Base-by-base conservation (phyloP, 2,113 vertebrate species). In the Gadus macrocephalus region DNA sequence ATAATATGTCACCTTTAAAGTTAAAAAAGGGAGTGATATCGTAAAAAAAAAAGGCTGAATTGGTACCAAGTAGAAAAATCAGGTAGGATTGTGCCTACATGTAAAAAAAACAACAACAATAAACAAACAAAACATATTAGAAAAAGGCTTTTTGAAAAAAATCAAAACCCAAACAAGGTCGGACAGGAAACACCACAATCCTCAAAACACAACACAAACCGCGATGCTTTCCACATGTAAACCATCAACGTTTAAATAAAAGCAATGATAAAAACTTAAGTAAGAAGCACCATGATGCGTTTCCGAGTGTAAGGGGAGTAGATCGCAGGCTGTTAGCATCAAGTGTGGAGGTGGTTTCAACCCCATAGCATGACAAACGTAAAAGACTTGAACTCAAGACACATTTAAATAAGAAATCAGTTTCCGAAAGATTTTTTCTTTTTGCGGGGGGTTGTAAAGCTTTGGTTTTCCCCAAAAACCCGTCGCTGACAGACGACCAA, bases 41-140 rank as follows among this genome's bases (percentile, higher is more conserved):
- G 28, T 58, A 17, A 17, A 61, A 69, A 68, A 31, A 35, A 35
- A 35, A 35, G 56, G 31, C 60, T 35, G 58, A 15, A 7, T 8
- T 15, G 25, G 15, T 56, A 67, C 16, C 56, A 56, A 27, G 55
- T 69, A 69, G 31, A 60, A 69, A 60, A 16, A 69, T 61, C 17
- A 20, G 12, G 58, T 22, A 42, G 7, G 56, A 19, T 60, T 69
- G 67, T 42, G n/a, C 58, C 58, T 67, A 17, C 38, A 65, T 74
- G 66, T 60, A 80, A 80, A 72, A 70, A 66, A 60, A 72, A 69
- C 67, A 53, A 80, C 74, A 70, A 66, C 49, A 71, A 69, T n/a
- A 77, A 69, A 58, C 71, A 74, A 80, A 81, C 22, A 69, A 67
- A 70, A 78, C 17, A 65, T 27, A 5, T 66, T 56, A 35, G 31